Evolutionary conservation across 1,140 invertebrate species (phyloP), one percentile per base, ranked within the genome.

Genomic region (Phortica variegata): DNA sequence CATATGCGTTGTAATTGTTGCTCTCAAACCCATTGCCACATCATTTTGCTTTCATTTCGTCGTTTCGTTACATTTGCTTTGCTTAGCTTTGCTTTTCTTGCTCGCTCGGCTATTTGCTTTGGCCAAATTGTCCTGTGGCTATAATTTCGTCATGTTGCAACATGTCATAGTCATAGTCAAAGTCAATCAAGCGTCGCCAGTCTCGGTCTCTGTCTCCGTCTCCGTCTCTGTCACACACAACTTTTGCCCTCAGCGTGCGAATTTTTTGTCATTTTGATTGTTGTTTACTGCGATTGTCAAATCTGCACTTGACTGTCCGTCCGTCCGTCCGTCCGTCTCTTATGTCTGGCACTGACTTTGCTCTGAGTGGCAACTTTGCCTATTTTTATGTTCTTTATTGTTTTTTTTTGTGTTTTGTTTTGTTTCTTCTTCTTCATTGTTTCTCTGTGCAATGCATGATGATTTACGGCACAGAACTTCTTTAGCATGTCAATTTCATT

Each of bases 201-300:
- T 29, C 12, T 29, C 26, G 12, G 26, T 29, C 6, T 29, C 6
- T 29, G 26, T 12, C 26, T 7, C 26, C 12, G 12, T 29, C 26
- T 29, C 6, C 26, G 6, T 6, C 26, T 29, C 12, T 29, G 6
- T 29, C 12, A 12, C 6, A 29, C 12, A 7, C 26, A 29, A 7
- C 12, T 29, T 29, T 29, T 47, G 20, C 43, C 33, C 6, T 7
- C 34, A 8, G 6, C 34, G 12, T 37, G 34, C 12, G 10, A 17
- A 7, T 18, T 23, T 17, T 16, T 65, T 61, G 65, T 69, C 65
- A 61, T 70, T 69, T 69, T 69, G 71, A 69, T 69, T 69, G 65
- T 69, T 69, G 65, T 69, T 69, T 69, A 69, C 65, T 58, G 61
- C 57, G 56, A 58, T 70, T 69, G 56, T 69, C 61, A 70, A 70